Base-by-base conservation (phyloP, 1,140 invertebrate genomes). In the Dinothrombium tinctorium region DNA sequence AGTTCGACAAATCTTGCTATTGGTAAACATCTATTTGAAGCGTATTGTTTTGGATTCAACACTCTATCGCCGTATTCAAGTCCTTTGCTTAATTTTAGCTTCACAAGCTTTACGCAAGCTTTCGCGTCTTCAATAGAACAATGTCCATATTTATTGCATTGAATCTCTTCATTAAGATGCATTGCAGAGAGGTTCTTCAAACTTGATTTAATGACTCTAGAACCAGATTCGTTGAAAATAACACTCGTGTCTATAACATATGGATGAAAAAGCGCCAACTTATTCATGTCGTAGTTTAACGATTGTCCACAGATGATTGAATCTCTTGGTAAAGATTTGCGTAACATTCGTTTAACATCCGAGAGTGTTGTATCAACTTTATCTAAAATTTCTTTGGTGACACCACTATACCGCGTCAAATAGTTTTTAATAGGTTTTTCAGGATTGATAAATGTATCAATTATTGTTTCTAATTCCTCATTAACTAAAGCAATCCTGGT, bases 171-270 rank as follows among this genome's bases (percentile, higher is more conserved):
- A 8, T 72, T 64, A 0, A 94, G 61, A 59, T 87, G 89, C 48
- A 69, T 63, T 45, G 61, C 59, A 0, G 73, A 66, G 37, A 94
- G 60, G 28, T 64, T 61, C 59, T 76, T 72, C 3, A 94, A 61
- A 54, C 86, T 82, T 7, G 76, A 67, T 62, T 89, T 90, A 20
- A 66, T 60, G 19, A 49, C 50, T 42, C 71, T 66, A 20, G 72
- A 60, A 1, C 84, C 84, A 29, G 72, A 71, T 15, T 84, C 58
- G 59, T 94, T 94, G 53, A 71, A 94, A 46, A 89, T 80, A 3
- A 87, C 66, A 52, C 78, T 82, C 2, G 86, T 89, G 54, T 95
- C 87, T 44, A 95, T 89, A 6, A 89, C 65, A 59, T 92, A 94
- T 0, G 86, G 86, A 65, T 94, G 86, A 69, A 83, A 79, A 73